Base-by-base conservation (phyloP, 2,113 vertebrate genomes). In the Proterorhinus semilunaris region DNA sequence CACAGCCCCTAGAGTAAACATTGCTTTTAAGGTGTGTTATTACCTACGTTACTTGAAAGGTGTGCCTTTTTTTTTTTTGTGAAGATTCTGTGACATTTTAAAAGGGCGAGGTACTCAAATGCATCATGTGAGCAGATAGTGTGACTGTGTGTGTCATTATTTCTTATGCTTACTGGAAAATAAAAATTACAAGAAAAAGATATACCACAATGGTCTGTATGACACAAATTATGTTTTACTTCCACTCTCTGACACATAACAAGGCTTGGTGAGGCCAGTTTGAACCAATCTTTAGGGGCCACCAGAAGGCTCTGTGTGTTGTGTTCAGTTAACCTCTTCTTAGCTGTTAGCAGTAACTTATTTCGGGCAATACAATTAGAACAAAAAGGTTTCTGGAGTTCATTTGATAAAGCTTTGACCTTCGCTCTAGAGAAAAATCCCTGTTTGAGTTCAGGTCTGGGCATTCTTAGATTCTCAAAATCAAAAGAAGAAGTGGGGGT, bases 1-100 rank as follows among this genome's bases (percentile, higher is more conserved):
- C 48, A 17, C 67, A 67, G 68, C 82, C 45, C 85, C 77, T 81
- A 82, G 7, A 80, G 85, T 74, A 76, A 87, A 90, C 80, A 87
- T 87, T 86, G 68, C 61, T 21, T 76, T 47, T 11, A 63, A 50
- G 21, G 62, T 17, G 62, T 63, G 62, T 62, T 17, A 10, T 45
- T 63, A 10, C 15, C 9, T 16, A n/a, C 46, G 9, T 17, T 45
- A 10, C 10, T 17, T 12, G 44, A 46, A 57, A 83, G 88, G 88
- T 17, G 88, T 85, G 68, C 11, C 73, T 65, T 42, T 46, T 7
- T 42, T 21, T 36, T 61, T 21, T n/a, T n/a, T n/a, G n/a, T n/a
- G n/a, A 21, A 0, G 6, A 48, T 63, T 62, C n/a, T 17, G 12
- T 45, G 46, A 17, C 42, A 45, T 45, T 45, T 48, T 47, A 27